A percentile compares a stretch with the other conserved stretches of the same genome.
These are phyloP conservation scores for Cordilura impudica DNA, from an alignment of 2,888 invertebrate genomes.

Conservation along the genomic window DNA sequence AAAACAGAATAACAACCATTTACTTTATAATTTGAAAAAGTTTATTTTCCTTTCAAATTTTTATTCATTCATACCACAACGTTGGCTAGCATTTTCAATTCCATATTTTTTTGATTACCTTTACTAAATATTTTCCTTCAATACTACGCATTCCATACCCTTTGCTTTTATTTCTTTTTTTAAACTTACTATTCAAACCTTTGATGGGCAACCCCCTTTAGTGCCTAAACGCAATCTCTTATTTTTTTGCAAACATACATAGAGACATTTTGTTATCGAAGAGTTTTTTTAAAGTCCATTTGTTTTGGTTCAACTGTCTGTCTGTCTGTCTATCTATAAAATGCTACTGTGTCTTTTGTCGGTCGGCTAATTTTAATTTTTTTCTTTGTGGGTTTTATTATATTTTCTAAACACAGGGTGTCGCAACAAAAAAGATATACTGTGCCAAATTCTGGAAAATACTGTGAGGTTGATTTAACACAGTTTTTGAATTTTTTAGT, in stretches of 20 bases:
- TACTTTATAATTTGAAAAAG: not conserved
- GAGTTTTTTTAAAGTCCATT: constrained; percentile 6
- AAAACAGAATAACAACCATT: not conserved
- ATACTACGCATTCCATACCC: no score
- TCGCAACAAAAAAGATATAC: no score
- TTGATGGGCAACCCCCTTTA: not conserved
- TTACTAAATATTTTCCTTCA: no score
- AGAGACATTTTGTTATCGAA: not conserved
- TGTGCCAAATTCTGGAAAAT: no score
- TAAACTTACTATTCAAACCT: no score
- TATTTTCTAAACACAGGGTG: no score
- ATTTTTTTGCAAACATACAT: not conserved
- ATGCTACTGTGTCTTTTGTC: constrained; percentile 1
- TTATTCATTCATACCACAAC: not conserved
- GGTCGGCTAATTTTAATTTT: constrained; percentile 15
- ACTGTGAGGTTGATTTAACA: no score
- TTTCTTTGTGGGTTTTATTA: not conserved
- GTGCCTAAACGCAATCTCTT: not conserved
- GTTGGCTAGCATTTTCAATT: not conserved
- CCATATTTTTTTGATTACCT: no score
- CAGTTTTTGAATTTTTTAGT: no score
- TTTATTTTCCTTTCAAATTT: not conserved
- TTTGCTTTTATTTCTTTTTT: no score
- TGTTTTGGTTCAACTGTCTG: constrained; percentile 12
- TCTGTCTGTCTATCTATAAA: constrained; percentile 13